Conservation (phyloP, 2,797 vertebrate species). For the Botia kubotai region DNA sequence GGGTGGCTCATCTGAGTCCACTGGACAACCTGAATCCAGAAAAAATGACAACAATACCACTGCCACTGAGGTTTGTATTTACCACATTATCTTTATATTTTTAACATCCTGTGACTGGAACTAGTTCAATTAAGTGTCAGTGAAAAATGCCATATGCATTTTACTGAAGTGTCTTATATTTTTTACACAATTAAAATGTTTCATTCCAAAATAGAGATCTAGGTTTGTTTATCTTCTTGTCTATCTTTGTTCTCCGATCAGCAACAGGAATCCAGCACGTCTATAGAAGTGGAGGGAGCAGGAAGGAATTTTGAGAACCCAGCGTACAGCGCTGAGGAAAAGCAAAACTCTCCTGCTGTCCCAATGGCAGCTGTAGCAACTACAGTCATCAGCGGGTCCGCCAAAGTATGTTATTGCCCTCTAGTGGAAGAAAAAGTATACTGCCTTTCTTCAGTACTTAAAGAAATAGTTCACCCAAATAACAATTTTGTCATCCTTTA, state of each 20-base stretch:
- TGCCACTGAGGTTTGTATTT: slow-evolving; percentile 28
- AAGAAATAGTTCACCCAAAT: neutral
- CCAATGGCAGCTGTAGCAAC: neutral
- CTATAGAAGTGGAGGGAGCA: slow-evolving; percentile 56
- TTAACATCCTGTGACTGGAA: neutral
- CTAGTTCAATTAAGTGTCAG: neutral
- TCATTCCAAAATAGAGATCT: neutral
- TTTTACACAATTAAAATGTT: neutral
- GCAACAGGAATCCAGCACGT: slow-evolving; percentile 58
- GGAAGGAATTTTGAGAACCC: slow-evolving; percentile 74
- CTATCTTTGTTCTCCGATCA: neutral
- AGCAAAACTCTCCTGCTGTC: neutral
- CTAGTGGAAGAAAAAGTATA: neutral
- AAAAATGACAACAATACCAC: neutral
- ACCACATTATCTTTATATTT: neutral
- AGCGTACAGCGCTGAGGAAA: slow-evolving; percentile 56
- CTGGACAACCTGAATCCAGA: slow-evolving; percentile 4
- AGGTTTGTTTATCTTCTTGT: neutral
- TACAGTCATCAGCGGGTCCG: slow-evolving; percentile 40
- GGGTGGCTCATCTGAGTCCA: neutral
- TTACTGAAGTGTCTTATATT: neutral
- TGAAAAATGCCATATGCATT: neutral
- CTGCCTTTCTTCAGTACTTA: neutral
- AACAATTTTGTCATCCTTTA: neutral
- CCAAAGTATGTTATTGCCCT: slow-evolving; percentile 61